Percentiles rank a stretch among this genome's conserved stretches.
Conservation (phyloP, 2,113 vertebrate species). For the Corydoras sp. region DNA sequence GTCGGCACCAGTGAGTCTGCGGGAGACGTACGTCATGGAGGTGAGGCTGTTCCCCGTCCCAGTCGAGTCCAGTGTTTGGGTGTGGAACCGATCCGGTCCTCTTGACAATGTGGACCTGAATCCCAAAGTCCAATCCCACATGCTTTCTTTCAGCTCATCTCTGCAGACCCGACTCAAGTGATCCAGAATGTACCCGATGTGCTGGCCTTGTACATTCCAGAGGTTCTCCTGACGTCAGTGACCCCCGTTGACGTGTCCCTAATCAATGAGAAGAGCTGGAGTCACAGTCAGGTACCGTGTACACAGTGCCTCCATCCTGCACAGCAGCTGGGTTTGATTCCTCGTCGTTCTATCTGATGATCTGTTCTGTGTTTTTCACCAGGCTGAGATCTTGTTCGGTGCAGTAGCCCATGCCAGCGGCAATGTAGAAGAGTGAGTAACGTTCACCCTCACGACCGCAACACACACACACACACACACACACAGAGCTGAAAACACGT, state of each 20-base stretch:
- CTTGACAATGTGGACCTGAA: not conserved
- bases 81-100: not conserved
- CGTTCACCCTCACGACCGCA: not conserved
- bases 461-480: not conserved
- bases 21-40: constrained; percentile 45
- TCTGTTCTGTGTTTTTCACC: not conserved
- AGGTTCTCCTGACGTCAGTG: not conserved
- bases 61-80: not conserved
- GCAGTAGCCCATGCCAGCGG: constrained; percentile 1
- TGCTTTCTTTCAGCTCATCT: constrained; percentile 22
- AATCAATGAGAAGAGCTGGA: constrained; percentile 35
- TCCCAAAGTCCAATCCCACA: not conserved
- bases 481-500: not conserved
- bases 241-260: not conserved
- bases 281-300: constrained; percentile 32
- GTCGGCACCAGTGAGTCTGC: constrained; percentile 39
- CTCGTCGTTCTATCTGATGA: not conserved
- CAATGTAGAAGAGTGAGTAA: constrained; percentile 50
- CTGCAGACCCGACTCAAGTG: constrained; percentile 8
- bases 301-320: not conserved
- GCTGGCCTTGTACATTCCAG: constrained; percentile 25
- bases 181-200: constrained; percentile 32
- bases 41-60: constrained; percentile 17
- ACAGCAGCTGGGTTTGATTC: not conserved
- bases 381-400: constrained; percentile 48